phyloP scores from a whole-genome alignment of 1,140 invertebrate species.

The Pararge aegeria region DNA sequence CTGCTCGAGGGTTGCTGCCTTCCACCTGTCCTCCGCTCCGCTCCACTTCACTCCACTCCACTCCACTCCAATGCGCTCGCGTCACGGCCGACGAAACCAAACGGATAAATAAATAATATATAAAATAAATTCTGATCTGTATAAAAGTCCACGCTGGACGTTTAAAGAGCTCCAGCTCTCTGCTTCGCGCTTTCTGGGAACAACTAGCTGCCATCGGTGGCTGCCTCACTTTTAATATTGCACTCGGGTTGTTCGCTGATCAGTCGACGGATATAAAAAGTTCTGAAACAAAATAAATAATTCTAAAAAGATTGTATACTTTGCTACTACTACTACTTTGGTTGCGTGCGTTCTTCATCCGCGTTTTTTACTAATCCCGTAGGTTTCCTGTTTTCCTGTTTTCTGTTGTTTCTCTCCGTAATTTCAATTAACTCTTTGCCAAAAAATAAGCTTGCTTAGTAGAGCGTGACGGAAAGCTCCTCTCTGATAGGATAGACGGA shows the following conservation, averaged over 20 bases:
- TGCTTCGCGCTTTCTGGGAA: not conserved
- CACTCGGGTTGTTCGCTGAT: slow-evolving; percentile 55
- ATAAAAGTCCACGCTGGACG: slow-evolving; percentile 56
- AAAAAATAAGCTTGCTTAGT: too few species aligned
- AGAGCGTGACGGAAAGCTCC: too few species aligned
- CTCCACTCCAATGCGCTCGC: slow-evolving; percentile 10
- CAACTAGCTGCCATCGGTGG: slow-evolving; percentile 60
- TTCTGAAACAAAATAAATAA: slow-evolving; percentile 20
- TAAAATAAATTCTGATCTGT: slow-evolving; percentile 51
- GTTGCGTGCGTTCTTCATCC: too few species aligned
- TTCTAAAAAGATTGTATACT: slow-evolving; percentile 4
- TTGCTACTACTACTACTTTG: not conserved
- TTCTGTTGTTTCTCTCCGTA: too few species aligned
- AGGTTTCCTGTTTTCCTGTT: too few species aligned
- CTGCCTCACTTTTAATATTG: slow-evolving; percentile 59
- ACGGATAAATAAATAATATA: slow-evolving; percentile 61
- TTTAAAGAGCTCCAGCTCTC: slow-evolving; percentile 23
- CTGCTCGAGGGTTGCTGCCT: slow-evolving; percentile 34
- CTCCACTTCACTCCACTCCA: not conserved
- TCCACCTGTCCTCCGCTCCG: slow-evolving; percentile 17
- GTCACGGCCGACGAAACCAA: slow-evolving; percentile 50
- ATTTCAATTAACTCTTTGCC: too few species aligned
- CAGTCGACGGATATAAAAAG: slow-evolving; percentile 54
- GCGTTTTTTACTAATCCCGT: too few species aligned
- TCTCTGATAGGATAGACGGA: too few species aligned